These are phyloP conservation scores for Drusus annulatus DNA, from an alignment of 1,140 invertebrate genomes.

Conservation along the genomic window DNA sequence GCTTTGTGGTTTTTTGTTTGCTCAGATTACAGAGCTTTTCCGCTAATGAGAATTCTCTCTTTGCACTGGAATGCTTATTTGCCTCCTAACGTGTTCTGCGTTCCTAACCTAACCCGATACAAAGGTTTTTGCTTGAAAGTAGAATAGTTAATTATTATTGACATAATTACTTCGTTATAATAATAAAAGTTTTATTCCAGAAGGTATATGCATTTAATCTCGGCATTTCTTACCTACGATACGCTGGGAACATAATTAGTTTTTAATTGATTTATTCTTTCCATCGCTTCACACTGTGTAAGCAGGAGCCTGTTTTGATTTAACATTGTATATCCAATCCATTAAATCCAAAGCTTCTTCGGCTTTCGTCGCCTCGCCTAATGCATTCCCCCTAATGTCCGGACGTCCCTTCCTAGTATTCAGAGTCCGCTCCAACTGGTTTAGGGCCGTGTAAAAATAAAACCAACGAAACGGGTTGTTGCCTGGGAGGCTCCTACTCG, in stretches of 20 bases:
- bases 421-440: conserved; percentile 37
- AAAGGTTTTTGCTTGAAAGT: not conserved
- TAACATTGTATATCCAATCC: conserved; percentile 10
- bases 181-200: too few relatives aligned
- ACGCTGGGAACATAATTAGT: too few relatives aligned
- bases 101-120: not conserved
- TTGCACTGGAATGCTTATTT: not conserved
- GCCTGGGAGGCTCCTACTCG: conserved; percentile 1
- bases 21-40: conserved; percentile 14
- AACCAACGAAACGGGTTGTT: conserved; percentile 40
- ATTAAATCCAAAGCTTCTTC: conserved; percentile 35
- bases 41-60: conserved; percentile 28
- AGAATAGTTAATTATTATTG: not conserved
- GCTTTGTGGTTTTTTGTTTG: conserved; percentile 8
- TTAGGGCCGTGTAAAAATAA: conserved; percentile 44
- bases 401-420: conserved; percentile 9
- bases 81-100: not conserved
- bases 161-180: not conserved
- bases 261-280: too few relatives aligned
- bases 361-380: conserved; percentile 37
- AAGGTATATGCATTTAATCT: too few relatives aligned
- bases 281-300: too few relatives aligned
- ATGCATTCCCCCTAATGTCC: conserved; percentile 34
- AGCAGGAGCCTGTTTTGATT: conserved; percentile 5
- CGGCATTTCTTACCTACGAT: too few relatives aligned